Evolutionary conservation across 2,888 invertebrate genomes (phyloP), one percentile per base, ranked within the genome.

Genomic region (Seira musarum): DNA sequence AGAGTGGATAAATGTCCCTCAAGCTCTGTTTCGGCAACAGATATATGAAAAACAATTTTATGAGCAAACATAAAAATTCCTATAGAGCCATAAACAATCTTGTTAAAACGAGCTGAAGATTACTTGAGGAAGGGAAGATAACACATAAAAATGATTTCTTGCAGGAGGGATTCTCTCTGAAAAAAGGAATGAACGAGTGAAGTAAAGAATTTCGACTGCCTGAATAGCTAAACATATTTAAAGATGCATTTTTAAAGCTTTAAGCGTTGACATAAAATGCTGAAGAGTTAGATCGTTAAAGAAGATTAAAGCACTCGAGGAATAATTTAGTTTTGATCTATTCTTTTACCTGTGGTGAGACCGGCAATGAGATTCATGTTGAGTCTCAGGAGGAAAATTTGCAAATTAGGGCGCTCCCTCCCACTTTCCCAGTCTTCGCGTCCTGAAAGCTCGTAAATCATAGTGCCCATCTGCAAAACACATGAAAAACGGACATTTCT

Each of bases 361-460:
- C 85, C 86, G 49, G 84, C 81, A 78, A 86, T 82, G 83, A 86
- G 85, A 84, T 84, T 84, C 83, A 84, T 82, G 82, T 83, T 86
- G 65, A 84, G 82, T 70, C 83, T 81, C 13, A 86, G 80, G 30
- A 85, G 70, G 66, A 85, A 84, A 65, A 84, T 83, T 79, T 86
- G 85, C 57, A 85, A 64, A 81, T 81, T 85, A 46, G 85, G 84
- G 10, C 83, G 83, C 64, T 80, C 80, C 71, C 72, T 80, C 35
- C 85, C 84, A 57, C 60, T 76, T 65, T 84, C 84, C 85, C 85
- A 85, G 25, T 76, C 79, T 70, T 82, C 82, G 64, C 84, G 61
- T 24, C 78, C 76, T 30, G 80, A 75, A 40, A 85, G 79, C 73
- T 86, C 86, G 72, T 85, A 85, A 35, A 79, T 74, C 77, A 86